Percentiles rank a stretch among this genome's conserved stretches.
Conservation (phyloP, 2,797 vertebrate species). For the Crocodylus rhombifer region DNA sequence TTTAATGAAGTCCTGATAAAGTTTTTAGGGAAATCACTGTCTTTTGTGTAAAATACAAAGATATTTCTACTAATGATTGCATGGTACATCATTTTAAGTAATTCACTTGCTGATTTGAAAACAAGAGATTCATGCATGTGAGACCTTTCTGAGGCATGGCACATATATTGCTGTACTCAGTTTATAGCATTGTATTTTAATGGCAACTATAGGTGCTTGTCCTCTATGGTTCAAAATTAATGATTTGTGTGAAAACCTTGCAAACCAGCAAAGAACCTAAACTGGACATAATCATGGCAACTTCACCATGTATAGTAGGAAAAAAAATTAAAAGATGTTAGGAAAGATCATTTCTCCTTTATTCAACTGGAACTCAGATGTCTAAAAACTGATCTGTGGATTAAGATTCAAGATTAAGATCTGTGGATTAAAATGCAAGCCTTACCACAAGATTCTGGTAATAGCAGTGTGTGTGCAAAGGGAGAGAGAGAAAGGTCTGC, state of each 20-base stretch:
- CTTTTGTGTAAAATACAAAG: slow-evolving; percentile 34
- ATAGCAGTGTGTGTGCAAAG: not conserved
- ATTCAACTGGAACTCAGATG: slow-evolving; percentile 35
- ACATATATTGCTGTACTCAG: slow-evolving; percentile 38
- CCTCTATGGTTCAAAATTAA: not conserved
- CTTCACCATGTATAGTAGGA: slow-evolving; percentile 37
- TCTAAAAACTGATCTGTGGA: slow-evolving; percentile 55
- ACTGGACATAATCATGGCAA: slow-evolving; percentile 25
- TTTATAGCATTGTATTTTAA: not conserved
- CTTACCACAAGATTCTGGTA: not conserved
- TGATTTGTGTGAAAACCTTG: not conserved
- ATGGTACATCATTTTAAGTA: not conserved
- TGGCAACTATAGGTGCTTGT: not conserved
- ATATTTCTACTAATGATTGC: slow-evolving; percentile 27
- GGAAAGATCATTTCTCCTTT: slow-evolving; percentile 38
- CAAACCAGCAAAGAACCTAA: not conserved
- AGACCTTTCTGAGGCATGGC: not conserved
- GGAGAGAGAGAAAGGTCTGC: not conserved
- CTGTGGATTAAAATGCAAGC: slow-evolving; percentile 1
- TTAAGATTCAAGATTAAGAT: not conserved
- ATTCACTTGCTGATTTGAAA: slow-evolving; percentile 39
- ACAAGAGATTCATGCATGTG: not conserved
- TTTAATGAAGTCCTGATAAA: slow-evolving; percentile 32
- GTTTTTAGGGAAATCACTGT: slow-evolving; percentile 51
- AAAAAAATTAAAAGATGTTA: slow-evolving; percentile 42